Evolutionary conservation across 2,888 invertebrate genomes (phyloP).

Genomic region (Scaptomyza polygonia): DNA sequence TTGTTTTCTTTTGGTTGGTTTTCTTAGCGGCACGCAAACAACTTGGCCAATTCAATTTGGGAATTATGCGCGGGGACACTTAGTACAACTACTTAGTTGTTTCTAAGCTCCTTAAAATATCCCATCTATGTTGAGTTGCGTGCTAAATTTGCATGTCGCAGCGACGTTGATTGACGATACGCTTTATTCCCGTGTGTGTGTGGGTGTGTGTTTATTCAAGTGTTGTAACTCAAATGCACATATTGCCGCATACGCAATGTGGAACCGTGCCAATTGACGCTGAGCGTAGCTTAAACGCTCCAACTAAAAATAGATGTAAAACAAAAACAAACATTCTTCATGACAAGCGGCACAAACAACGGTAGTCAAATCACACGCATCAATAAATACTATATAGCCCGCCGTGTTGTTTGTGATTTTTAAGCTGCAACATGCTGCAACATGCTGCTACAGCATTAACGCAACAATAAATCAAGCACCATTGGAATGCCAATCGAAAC

Average conservation of each 20-base stretch:
- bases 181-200: constrained; percentile 1
- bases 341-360: constrained; percentile 22
- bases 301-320: constrained; percentile 3
- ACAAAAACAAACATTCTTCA: constrained; percentile 26
- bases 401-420: too few relatives aligned
- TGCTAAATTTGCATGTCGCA: constrained; percentile 66
- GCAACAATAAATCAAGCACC: constrained; percentile 27
- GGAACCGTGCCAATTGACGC: constrained; percentile 23
- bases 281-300: constrained; percentile 8
- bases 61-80: constrained; percentile 12
- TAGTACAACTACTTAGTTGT: background rate
- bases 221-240: constrained; percentile 51
- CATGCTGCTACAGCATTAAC: background rate
- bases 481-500: background rate
- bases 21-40: constrained; percentile 47
- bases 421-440: background rate
- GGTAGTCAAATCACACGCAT: background rate
- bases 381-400: background rate
- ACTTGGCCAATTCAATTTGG: constrained; percentile 45
- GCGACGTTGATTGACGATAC: constrained; percentile 62
- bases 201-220: constrained; percentile 6
- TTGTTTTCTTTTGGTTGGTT: constrained; percentile 31
- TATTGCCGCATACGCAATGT: constrained; percentile 75
- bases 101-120: constrained; percentile 30
- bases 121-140: constrained; percentile 45